Base-by-base conservation (phyloP, 64 coral and sea anemone species). In the Montipora cactus region DNA sequence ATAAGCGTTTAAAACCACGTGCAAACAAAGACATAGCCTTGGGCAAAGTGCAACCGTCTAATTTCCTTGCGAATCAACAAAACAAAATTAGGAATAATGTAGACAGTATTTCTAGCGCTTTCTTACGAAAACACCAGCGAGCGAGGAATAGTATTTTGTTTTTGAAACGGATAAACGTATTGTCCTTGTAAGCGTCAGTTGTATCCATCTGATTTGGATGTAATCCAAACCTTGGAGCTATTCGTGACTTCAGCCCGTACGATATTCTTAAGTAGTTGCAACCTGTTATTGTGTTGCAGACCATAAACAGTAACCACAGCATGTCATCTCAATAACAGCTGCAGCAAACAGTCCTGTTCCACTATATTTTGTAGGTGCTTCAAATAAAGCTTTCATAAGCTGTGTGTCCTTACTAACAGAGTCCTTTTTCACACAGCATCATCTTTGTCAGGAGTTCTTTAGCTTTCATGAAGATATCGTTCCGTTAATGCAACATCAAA, bases 221-320 rank as follows among this genome's bases (percentile, higher is more conserved):
- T n/a, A 80, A 58, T n/a, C 47, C 8, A 81, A 57, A 81, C 8
- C 19, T 59, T 58, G 16, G 50, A 23, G 79, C 19, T 59, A 28
- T 58, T 81, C 79, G 79, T 81, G 79, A 58, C 79, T 81, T 58
- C 8, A n/a, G 52, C 79, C 21, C 49, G 15, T 49, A 81, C 50
- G 19, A 18, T 79, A 3, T 57, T 58, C 7, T 58, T 81, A 58
- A 49, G 59, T 58, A 58, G 79, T 81, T 58, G n/a, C 59, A 8
- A 7, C 11, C 7, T 58, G 18, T n/a, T 81, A 81, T 81, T 81
- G 79, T 81, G n/a, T 57, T 9, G 11, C 14, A 51, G 5, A 13
- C 15, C 21, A 25, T 59, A 81, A 81, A 81, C 79, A 81, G 79
- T 81, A 81, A 81, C 79, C 79, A 81, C 79, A 81, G 79, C 50